Conservation (phyloP, 2,888 invertebrate species). For the Caenorhabditis auriculariae region DNA sequence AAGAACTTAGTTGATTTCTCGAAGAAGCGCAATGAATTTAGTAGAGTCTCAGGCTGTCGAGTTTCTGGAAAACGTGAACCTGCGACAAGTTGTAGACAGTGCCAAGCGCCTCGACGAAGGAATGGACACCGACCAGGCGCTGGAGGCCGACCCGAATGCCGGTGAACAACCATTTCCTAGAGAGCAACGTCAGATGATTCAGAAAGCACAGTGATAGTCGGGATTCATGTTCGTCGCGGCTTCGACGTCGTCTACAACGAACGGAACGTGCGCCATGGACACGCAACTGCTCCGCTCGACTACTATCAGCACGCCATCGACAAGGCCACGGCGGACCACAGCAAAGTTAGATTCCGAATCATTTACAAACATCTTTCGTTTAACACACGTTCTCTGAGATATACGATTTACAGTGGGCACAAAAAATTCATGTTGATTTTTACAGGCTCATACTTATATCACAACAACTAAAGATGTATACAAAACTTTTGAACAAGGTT, state of each 20-base stretch:
- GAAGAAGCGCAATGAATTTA: background rate
- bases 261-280: slow-evolving; percentile 53
- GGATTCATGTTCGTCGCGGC: slow-evolving; percentile 65
- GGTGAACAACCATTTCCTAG: background rate
- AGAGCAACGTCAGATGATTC: background rate
- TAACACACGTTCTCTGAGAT: no score
- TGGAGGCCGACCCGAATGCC: slow-evolving; percentile 2
- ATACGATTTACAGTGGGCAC: no score
- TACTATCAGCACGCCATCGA: slow-evolving; percentile 61
- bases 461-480: no score
- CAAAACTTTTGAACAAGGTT: no score
- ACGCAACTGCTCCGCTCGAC: slow-evolving; percentile 61
- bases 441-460: no score
- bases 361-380: no score
- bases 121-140: slow-evolving; percentile 23
- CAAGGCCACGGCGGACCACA: slow-evolving; percentile 19
- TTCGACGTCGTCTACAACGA: slow-evolving; percentile 63
- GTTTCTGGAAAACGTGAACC: slow-evolving; percentile 20
- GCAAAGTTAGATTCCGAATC: background rate
- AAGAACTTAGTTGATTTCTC: slow-evolving; percentile 1
- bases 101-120: no score
- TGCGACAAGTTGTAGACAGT: no score
- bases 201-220: no score
- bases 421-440: no score
- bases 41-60: slow-evolving; percentile 14